Evolutionary conservation across 2,888 invertebrate species (phyloP).

Genomic region (Coleophora deauratella): DNA sequence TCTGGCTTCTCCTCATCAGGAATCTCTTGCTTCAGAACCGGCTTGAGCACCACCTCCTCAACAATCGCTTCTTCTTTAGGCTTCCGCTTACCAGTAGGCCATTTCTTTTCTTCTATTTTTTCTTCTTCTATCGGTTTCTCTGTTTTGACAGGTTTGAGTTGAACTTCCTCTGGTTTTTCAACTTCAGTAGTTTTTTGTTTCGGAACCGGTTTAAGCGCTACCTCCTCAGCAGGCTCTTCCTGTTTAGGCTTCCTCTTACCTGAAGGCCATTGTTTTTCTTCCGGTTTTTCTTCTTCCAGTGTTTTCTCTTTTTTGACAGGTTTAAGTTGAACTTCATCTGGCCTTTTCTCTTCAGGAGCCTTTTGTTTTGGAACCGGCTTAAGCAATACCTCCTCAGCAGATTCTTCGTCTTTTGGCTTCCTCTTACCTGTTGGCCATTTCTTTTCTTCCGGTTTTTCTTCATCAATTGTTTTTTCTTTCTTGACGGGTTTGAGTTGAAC

Average conservation of each 20-base stretch:
- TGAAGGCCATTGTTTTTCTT: slow-evolving; percentile 35
- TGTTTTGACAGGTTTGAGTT: slow-evolving; percentile 25
- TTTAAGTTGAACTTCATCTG: slow-evolving; percentile 55
- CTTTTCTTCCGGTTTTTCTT: slow-evolving; percentile 22
- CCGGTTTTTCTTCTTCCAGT: slow-evolving; percentile 24
- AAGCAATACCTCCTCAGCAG: slow-evolving; percentile 20
- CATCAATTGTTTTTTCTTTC: slow-evolving; percentile 30
- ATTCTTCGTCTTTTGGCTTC: slow-evolving; percentile 36
- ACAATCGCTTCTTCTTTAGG: slow-evolving; percentile 25
- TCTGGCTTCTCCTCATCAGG: slow-evolving; percentile 34
- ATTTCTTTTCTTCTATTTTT: slow-evolving; percentile 39
- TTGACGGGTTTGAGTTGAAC: slow-evolving; percentile 41
- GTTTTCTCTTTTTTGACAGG: slow-evolving; percentile 25
- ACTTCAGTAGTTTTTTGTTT: slow-evolving; percentile 29
- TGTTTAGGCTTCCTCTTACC: slow-evolving; percentile 33
- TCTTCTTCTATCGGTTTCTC: slow-evolving; percentile 25
- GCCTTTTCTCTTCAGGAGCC: slow-evolving; percentile 25
- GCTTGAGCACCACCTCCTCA: slow-evolving; percentile 41
- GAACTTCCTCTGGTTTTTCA: slow-evolving; percentile 53
- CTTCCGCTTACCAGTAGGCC: slow-evolving; percentile 22
- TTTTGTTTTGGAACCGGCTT: slow-evolving; percentile 35
- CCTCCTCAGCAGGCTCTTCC: slow-evolving; percentile 35
- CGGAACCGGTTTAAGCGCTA: slow-evolving; percentile 34
- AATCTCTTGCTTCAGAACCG: slow-evolving; percentile 37
- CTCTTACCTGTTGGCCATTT: slow-evolving; percentile 24